A percentile compares a stretch with the other conserved stretches of the same genome.
phyloP scores from a whole-genome alignment of 2,888 invertebrate species.

The Meganola albula region DNA sequence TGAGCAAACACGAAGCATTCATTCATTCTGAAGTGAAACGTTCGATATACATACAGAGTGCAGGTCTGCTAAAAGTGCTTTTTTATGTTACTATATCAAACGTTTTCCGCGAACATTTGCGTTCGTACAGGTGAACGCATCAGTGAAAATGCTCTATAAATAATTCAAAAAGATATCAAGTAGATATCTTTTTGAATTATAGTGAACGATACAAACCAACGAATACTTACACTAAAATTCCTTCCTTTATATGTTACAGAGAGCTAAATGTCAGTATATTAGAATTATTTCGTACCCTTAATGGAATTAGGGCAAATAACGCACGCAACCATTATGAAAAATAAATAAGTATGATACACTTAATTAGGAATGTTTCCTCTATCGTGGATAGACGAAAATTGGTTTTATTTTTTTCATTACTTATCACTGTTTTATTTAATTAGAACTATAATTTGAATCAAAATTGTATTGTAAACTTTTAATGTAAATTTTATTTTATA shows the following conservation, averaged over 20 bases:
- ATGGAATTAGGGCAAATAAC: slow-evolving; percentile 18
- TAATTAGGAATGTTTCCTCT: too few relatives aligned
- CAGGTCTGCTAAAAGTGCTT: slow-evolving; percentile 34
- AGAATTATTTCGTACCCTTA: slow-evolving; percentile 19
- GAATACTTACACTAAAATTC: slow-evolving; percentile 17
- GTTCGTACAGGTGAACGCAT: slow-evolving; percentile 48
- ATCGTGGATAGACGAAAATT: too few relatives aligned
- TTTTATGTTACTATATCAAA: slow-evolving; percentile 45
- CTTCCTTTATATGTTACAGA: slow-evolving; percentile 13
- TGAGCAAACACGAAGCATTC: slow-evolving; percentile 2
- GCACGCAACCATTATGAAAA: background rate
- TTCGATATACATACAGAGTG: slow-evolving; percentile 10
- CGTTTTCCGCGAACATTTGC: slow-evolving; percentile 39
- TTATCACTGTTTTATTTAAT: too few relatives aligned
- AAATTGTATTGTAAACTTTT: too few relatives aligned
- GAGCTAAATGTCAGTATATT: slow-evolving; percentile 6
- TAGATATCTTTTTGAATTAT: too few relatives aligned
- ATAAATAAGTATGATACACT: too few relatives aligned
- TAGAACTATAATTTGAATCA: too few relatives aligned
- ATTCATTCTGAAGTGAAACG: slow-evolving; percentile 8
- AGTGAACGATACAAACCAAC: too few relatives aligned
- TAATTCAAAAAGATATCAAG: too few relatives aligned
- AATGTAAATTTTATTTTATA: too few relatives aligned
- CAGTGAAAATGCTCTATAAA: slow-evolving; percentile 49
- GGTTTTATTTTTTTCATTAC: too few relatives aligned